Evolutionary conservation across 1,140 invertebrate genomes (phyloP), one percentile per base, ranked within the genome.

Genomic region (Onthophagus taurus): DNA sequence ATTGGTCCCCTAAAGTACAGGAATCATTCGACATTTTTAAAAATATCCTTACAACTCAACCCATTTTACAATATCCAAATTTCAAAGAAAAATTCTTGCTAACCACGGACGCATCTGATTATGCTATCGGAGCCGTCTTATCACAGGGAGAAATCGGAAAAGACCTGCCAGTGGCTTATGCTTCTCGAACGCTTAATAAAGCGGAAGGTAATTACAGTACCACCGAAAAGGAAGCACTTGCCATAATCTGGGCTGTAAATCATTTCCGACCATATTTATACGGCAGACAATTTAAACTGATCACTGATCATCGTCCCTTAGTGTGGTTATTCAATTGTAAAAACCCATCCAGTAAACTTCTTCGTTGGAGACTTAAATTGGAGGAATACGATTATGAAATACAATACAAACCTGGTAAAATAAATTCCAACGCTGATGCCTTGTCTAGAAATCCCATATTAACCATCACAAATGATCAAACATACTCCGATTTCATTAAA

Each of bases 201-300:
- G 17, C 37, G 2, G 18, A 39, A 14, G 2, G 16, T 11, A 39
- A 9, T 21, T 39, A 39, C 12, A 7, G 19, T 8, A 39, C 37
- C 8, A 39, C 8, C 2, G 37, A 39, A 24, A 39, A 13, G 12
- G 18, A 39, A 24, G 11, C 24, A 21, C 37, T 18, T 5, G 8
- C 35, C 14, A 34, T 34, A 11, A 14, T 34, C 5, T 11, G 14
- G 8, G 62, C 63, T 5, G 55, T 69, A 7, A 57, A 65, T 39
- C 49, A 66, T 42, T 70, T 68, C 35, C 34, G 58, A 29, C 57
- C 55, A 7, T 63, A 63, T 47, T 21, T 63, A 11, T 58, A 51
- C 35, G 59, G 59, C 12, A 45, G 30, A 39, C 51, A 55, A 44
- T 61, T 63, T 45, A 45, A 30, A 36, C 51, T 59, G 11, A 20